phyloP scores from a whole-genome alignment of 2,888 invertebrate genomes.

The Mesorhabditis spiculigera region DNA sequence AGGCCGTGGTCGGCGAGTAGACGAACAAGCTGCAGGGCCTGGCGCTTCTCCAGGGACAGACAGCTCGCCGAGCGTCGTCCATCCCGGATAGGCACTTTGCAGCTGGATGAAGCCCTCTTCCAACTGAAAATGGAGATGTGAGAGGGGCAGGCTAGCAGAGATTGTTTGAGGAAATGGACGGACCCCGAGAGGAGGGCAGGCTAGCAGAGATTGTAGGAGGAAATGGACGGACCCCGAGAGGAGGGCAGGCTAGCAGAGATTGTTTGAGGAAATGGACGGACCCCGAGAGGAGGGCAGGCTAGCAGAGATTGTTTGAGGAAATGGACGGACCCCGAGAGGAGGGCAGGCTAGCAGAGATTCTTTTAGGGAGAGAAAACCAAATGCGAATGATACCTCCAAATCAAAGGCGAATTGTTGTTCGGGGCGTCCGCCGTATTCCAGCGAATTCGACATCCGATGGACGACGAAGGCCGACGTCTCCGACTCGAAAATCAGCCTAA shows the following conservation, averaged over 20 bases:
- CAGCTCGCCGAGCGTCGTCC: constrained; percentile 28
- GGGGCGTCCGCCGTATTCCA: constrained; percentile 40
- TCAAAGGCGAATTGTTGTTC: constrained; percentile 40
- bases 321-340: no score
- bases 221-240: no score
- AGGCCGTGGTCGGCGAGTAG: neutral
- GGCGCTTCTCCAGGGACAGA: no score
- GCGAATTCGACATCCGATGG: constrained; percentile 49
- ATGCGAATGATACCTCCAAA: constrained; percentile 16
- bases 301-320: no score
- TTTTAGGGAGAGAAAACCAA: neutral
- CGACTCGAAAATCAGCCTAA: constrained; percentile 44
- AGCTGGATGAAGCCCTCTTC: constrained; percentile 20
- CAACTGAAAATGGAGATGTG: constrained; percentile 20
- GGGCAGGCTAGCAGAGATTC: no score
- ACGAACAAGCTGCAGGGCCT: neutral
- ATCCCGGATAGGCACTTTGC: constrained; percentile 41
- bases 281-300: no score
- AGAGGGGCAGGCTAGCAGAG: no score
- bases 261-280: no score
- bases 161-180: no score
- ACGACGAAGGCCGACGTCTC: constrained; percentile 41
- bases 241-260: no score
- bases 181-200: no score
- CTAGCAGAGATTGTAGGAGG: no score